A percentile compares a stretch with the other conserved stretches of the same genome.
These are phyloP conservation scores for Hydropsyche tenuis DNA, from an alignment of 1,140 invertebrate genomes.

Conservation along the genomic window DNA sequence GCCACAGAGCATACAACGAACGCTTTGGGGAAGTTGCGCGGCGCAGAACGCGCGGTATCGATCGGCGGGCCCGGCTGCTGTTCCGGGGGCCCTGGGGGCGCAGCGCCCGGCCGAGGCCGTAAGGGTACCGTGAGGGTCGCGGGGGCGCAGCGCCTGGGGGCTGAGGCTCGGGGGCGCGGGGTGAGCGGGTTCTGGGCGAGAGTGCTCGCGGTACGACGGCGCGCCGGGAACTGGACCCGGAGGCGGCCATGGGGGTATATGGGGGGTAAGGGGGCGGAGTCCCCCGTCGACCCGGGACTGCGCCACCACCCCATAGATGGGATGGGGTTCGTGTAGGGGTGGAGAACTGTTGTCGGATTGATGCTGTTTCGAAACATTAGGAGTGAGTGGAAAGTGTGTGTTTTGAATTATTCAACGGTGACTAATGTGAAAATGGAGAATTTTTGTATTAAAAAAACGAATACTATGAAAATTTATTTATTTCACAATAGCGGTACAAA, in stretches of 20 bases:
- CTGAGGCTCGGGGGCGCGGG: slow-evolving; percentile 44
- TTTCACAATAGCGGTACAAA: slow-evolving; percentile 54
- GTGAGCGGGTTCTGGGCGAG: slow-evolving; percentile 47
- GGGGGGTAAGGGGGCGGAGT: slow-evolving; percentile 40
- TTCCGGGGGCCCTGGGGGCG: background rate
- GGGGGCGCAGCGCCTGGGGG: background rate
- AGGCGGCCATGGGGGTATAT: slow-evolving; percentile 47
- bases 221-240: slow-evolving; percentile 56
- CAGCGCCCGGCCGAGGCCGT: background rate
- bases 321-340: too few relatives aligned
- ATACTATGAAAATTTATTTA: slow-evolving; percentile 55
- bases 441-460: too few relatives aligned
- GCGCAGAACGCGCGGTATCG: too few relatives aligned
- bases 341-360: too few relatives aligned
- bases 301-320: slow-evolving; percentile 51
- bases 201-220: slow-evolving; percentile 56
- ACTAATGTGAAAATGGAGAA: too few relatives aligned
- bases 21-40: too few relatives aligned
- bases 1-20: too few relatives aligned
- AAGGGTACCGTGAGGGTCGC: background rate
- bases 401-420: slow-evolving; percentile 47
- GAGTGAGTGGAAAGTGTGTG: too few relatives aligned
- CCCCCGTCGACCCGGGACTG: slow-evolving; percentile 49
- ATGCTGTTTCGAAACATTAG: too few relatives aligned
- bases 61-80: too few relatives aligned